Evolutionary conservation across 2,113 vertebrate genomes (phyloP).

Genomic region (Onychostruthus taczanowskii): DNA sequence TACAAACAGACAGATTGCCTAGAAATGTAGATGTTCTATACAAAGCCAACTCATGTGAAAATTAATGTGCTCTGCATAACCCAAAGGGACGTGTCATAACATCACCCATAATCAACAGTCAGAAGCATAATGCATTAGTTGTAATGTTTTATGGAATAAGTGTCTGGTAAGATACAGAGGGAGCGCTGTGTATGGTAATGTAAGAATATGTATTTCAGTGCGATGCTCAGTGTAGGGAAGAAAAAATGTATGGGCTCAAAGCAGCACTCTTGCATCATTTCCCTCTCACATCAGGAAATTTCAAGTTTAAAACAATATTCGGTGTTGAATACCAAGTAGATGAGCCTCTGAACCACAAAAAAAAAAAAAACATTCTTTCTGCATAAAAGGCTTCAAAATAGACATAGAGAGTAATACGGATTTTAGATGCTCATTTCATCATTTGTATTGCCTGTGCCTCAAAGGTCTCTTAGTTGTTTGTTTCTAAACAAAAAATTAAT

Average conservation of each 20-base stretch:
- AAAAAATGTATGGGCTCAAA: not conserved
- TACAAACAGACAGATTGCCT: not conserved
- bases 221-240: not conserved
- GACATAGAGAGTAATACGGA: not conserved
- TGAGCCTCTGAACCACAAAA: not conserved
- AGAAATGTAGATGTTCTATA: not conserved
- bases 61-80: not conserved
- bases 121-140: not conserved
- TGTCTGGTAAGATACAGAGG: not conserved
- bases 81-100: not conserved
- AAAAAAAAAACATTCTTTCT: not conserved
- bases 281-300: not conserved
- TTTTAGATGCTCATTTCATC: not conserved
- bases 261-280: not conserved
- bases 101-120: not conserved
- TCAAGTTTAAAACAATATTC: not conserved
- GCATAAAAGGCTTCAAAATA: not conserved
- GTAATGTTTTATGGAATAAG: slow-evolving; percentile 10
- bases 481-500: not conserved
- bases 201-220: not conserved
- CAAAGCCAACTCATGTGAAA: not conserved
- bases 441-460: not conserved
- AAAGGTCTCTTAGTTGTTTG: not conserved
- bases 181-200: not conserved
- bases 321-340: not conserved